Percentiles rank a stretch among this genome's conserved stretches.
Conservation (phyloP, 1,140 invertebrate species). For the Danaus melanippus region DNA sequence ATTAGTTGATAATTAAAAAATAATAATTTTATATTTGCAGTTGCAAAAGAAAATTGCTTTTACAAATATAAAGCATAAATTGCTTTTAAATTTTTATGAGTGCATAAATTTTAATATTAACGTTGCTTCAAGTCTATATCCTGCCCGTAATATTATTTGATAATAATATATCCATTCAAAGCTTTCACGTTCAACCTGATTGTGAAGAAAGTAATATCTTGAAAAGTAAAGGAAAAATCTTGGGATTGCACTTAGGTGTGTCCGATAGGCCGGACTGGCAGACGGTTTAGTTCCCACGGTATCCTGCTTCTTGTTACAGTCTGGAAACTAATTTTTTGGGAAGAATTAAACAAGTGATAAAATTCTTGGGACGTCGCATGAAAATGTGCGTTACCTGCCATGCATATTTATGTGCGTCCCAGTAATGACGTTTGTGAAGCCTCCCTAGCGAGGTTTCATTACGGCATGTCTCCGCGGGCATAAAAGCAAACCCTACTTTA, state of each 20-base stretch:
- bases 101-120: too few relatives aligned
- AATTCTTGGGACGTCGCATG: conserved; percentile 70
- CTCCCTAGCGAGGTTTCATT: conserved; percentile 59
- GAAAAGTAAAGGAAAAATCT: conserved; percentile 55
- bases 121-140: too few relatives aligned
- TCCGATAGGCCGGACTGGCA: conserved; percentile 37
- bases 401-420: conserved; percentile 69
- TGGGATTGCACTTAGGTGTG: conserved; percentile 61
- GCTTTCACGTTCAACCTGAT: conserved; percentile 22
- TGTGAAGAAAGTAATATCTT: conserved; percentile 64
- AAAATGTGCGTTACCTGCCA: conserved; percentile 71
- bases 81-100: too few relatives aligned
- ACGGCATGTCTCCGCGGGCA: conserved; percentile 47
- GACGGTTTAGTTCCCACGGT: conserved; percentile 58
- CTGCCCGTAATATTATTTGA: too few relatives aligned
- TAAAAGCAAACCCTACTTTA: conserved; percentile 55
- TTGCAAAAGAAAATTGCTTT: too few relatives aligned
- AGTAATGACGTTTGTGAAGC: conserved; percentile 69
- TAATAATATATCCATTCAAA: too few relatives aligned
- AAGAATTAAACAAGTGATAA: conserved; percentile 70
- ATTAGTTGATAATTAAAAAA: too few relatives aligned
- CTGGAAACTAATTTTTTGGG: conserved; percentile 51
- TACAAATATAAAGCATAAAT: too few relatives aligned
- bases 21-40: too few relatives aligned
- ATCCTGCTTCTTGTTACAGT: conserved; percentile 55